These are phyloP conservation scores for Spizella passerina DNA, from an alignment of 2,797 vertebrate species.

Conservation along the genomic window DNA sequence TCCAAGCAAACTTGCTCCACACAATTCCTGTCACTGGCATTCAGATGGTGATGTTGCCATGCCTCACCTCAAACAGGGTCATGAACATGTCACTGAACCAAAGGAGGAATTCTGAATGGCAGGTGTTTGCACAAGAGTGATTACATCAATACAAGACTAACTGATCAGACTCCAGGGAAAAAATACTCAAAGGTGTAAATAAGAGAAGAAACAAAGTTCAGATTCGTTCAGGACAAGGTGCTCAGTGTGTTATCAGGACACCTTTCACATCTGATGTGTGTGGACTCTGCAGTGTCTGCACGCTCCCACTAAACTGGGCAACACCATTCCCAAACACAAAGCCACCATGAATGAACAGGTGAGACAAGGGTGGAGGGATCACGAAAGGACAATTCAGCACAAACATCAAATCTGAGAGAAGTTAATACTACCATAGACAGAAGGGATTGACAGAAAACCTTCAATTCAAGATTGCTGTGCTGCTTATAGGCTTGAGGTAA, in stretches of 20 bases:
- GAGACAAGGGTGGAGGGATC: neutral
- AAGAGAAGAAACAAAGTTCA: neutral
- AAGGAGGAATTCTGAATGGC: neutral
- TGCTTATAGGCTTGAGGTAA: neutral
- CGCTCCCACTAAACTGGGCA: neutral
- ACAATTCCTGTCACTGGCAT: neutral
- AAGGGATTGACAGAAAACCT: neutral
- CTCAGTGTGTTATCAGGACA: neutral
- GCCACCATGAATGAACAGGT: neutral
- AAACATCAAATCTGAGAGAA: neutral
- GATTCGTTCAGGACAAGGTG: neutral
- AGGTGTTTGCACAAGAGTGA: neutral
- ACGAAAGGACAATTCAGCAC: neutral
- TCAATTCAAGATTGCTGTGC: neutral
- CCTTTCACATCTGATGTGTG: neutral
- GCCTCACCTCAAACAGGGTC: neutral
- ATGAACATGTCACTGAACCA: neutral
- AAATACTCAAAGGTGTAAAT: neutral
- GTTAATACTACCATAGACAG: neutral
- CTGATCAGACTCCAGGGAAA: accelerated
- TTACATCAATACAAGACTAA: neutral
- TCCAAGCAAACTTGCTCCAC: neutral
- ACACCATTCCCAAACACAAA: neutral
- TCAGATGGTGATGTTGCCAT: neutral
- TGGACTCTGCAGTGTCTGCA: neutral